Base-by-base conservation (phyloP, 2,888 invertebrate species). In the Cephus rjabovi region DNA sequence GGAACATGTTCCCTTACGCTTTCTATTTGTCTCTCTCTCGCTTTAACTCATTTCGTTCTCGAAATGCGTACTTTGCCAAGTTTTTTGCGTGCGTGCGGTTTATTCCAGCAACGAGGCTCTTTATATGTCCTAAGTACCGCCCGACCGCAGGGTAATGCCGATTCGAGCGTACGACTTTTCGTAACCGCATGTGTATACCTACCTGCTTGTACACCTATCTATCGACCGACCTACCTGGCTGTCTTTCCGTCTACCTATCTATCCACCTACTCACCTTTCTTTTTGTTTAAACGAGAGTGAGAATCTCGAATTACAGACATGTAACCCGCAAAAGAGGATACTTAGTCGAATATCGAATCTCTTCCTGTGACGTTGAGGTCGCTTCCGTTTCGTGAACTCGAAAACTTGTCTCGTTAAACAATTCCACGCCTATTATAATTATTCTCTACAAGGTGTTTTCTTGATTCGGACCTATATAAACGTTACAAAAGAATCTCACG, bases 51-150 rank as follows among this genome's bases (percentile, higher is more conserved):
- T 83, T 81, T 77, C 75, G 79, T 76, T 76, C 81, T 80, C 80
- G 81, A 80, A 81, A 80, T 79, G 77, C 77, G 80, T 78, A 56
- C 9, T 56, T 56, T 56, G 56, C 56, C 56, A 11, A 75, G 15
- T 82, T 85, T 81, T 79, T 80, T 78, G 79, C 81, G 77, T 78
- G 80, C 77, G 75, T 84, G 81, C 81, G 82, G 86, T 83, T 82
- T 82, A 73, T 73, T 71, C 76, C 76, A 73, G 76, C 82, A 83
- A 81, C 81, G 77, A 81, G 81, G 79, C 79, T 78, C 78, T 82
- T 84, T 82, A 82, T 84, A 76, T 56, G 15, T 70, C 79, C 74
- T 80, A 81, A 81, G 79, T 79, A 79, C 79, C 80, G 69, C 78
- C 76, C 79, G 73, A 40, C 77, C 15, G 56, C 76, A 78, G 40